Conservation (phyloP, 2,888 invertebrate genomes). For the Erynnis tages region DNA sequence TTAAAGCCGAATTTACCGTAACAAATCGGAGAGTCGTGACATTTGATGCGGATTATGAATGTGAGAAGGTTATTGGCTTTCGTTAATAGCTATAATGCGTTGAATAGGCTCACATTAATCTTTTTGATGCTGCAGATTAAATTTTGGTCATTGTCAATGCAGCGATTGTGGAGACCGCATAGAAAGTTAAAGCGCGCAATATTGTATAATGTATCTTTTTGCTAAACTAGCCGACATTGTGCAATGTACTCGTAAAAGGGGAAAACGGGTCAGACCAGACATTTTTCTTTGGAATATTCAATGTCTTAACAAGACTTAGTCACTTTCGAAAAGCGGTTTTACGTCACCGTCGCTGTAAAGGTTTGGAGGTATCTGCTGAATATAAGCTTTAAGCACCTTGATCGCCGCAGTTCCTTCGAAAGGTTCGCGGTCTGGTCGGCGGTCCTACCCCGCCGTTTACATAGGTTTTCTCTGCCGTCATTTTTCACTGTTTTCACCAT, state of each 20-base stretch:
- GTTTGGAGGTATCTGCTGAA: constrained; percentile 14
- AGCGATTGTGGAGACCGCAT: not conserved
- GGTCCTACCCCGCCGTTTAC: constrained; percentile 68
- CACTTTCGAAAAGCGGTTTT: constrained; percentile 33
- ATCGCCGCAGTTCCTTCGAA: constrained; percentile 82
- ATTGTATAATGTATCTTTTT: constrained; percentile 5
- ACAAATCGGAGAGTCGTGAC: constrained; percentile 27
- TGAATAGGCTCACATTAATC: constrained; percentile 8
- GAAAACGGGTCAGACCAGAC: constrained; percentile 16
- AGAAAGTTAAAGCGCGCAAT: constrained; percentile 14
- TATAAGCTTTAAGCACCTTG: constrained; percentile 65
- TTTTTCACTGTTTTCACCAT: constrained; percentile 72
- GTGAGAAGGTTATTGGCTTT: constrained; percentile 27
- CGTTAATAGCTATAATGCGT: constrained; percentile 2
- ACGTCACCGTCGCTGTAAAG: constrained; percentile 36
- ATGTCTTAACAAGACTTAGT: constrained; percentile 36
- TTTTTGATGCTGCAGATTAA: not conserved
- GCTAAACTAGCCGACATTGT: not conserved
- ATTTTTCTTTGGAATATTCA: constrained; percentile 14
- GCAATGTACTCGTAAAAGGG: not conserved
- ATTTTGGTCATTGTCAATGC: constrained; percentile 10
- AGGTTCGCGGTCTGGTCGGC: constrained; percentile 71
- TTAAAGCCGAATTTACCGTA: constrained; percentile 20
- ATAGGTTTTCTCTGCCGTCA: constrained; percentile 72
- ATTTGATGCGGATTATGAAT: constrained; percentile 25